These are phyloP conservation scores for Typhlomys cinereus DNA, from an alignment of 2,113 vertebrate genomes.

Conservation along the genomic window DNA sequence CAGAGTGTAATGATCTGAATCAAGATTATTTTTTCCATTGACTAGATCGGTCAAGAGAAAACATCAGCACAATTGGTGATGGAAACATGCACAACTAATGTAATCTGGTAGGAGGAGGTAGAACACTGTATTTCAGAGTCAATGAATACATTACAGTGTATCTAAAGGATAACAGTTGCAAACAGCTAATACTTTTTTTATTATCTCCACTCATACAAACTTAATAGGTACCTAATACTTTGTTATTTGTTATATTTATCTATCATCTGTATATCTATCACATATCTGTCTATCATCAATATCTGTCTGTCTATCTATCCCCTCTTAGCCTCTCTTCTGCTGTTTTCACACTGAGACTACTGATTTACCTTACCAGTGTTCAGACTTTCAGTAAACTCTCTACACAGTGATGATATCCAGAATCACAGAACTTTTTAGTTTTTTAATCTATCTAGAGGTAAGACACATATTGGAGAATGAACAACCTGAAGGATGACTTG, in stretches of 20 bases:
- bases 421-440: background rate
- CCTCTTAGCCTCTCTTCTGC: too few species aligned
- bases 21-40: background rate
- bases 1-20: conserved; percentile 34
- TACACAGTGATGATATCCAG: background rate
- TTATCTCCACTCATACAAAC: too few species aligned
- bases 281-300: too few species aligned
- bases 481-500: background rate
- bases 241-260: too few species aligned
- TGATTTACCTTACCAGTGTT: background rate
- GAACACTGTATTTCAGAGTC: background rate
- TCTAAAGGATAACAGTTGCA: background rate
- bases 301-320: too few species aligned
- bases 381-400: background rate
- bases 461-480: background rate
- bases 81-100: background rate
- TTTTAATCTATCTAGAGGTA: background rate
- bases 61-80: background rate
- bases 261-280: too few species aligned
- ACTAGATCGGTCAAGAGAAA: conserved; percentile 47
- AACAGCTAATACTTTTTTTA: background rate
- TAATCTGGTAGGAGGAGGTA: background rate
- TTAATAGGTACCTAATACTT: too few species aligned
- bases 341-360: too few species aligned
- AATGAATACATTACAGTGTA: background rate